Percentiles rank a stretch among this genome's conserved stretches.
Conservation (phyloP, 2,113 vertebrate genomes). For the Sapayoa aenigma region DNA sequence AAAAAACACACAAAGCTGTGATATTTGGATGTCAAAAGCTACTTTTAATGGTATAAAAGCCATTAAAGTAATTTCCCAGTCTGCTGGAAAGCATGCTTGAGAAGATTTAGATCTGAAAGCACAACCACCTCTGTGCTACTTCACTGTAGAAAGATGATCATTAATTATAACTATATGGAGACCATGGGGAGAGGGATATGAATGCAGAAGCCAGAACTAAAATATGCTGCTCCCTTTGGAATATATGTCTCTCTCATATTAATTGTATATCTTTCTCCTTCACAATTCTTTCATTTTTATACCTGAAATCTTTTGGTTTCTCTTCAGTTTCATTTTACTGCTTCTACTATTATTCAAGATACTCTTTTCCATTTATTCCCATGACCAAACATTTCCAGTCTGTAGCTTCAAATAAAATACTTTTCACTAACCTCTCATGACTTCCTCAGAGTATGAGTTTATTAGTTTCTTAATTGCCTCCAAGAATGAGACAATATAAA, state of each 20-base stretch:
- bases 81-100: background rate
- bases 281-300: constrained; percentile 38
- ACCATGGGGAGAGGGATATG: background rate
- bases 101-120: constrained; percentile 8
- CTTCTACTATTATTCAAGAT: background rate
- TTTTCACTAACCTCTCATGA: background rate
- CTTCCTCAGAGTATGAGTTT: background rate
- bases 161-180: constrained; percentile 27
- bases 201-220: constrained; percentile 4
- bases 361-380: background rate
- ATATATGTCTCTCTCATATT: constrained; percentile 30
- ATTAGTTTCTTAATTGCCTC: background rate
- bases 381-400: background rate
- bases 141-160: background rate
- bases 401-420: background rate
- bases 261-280: constrained; percentile 58
- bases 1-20: background rate
- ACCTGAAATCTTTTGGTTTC: constrained; percentile 34
- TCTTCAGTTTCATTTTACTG: background rate
- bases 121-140: background rate
- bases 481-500: constrained; percentile 13
- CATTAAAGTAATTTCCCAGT: background rate
- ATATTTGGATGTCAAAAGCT: background rate
- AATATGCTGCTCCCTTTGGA: constrained; percentile 21
- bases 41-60: background rate